Conservation (phyloP, 2,888 invertebrate genomes). For the Hirtodrosophila cameraria region DNA sequence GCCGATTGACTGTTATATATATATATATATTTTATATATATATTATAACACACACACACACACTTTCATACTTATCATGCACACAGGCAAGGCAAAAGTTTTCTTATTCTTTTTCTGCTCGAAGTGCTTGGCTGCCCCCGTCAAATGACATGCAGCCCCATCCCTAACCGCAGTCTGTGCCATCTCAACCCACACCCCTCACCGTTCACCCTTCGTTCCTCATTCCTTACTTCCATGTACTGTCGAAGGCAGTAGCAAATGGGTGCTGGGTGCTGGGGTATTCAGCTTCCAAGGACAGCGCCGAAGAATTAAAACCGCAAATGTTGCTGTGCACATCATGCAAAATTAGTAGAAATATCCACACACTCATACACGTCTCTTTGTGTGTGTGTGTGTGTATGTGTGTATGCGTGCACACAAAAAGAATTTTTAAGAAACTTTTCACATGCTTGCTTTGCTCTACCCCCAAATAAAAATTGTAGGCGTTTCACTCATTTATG, state of each 20-base stretch:
- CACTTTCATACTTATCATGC: conserved; percentile 5
- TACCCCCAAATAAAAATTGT: conserved; percentile 1
- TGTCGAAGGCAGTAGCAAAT: neutral
- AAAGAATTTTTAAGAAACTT: conserved; percentile 80
- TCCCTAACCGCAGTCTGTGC: too few species aligned
- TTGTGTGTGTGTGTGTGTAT: conserved; percentile 17
- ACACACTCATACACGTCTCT: neutral
- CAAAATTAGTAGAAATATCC: conserved; percentile 77
- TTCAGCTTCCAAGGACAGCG: conserved; percentile 47
- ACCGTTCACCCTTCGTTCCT: neutral
- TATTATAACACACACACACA: neutral
- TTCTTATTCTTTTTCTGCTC: conserved; percentile 60
- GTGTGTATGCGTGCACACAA: conserved; percentile 55
- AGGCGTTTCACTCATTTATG: neutral
- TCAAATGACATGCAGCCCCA: conserved; percentile 38
- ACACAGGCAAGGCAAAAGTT: conserved; percentile 39
- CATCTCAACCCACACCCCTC: neutral
- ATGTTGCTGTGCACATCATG: conserved; percentile 80
- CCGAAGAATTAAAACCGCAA: conserved; percentile 81
- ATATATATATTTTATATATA: neutral
- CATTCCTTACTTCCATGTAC: neutral
- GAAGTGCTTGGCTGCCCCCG: conserved; percentile 49
- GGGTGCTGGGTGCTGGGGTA: neutral
- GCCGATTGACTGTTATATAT: conserved; percentile 31
- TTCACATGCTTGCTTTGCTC: conserved; percentile 66